These are phyloP conservation scores for Anser brachyrhynchus DNA, from an alignment of 2,113 vertebrate species.

Conservation along the genomic window DNA sequence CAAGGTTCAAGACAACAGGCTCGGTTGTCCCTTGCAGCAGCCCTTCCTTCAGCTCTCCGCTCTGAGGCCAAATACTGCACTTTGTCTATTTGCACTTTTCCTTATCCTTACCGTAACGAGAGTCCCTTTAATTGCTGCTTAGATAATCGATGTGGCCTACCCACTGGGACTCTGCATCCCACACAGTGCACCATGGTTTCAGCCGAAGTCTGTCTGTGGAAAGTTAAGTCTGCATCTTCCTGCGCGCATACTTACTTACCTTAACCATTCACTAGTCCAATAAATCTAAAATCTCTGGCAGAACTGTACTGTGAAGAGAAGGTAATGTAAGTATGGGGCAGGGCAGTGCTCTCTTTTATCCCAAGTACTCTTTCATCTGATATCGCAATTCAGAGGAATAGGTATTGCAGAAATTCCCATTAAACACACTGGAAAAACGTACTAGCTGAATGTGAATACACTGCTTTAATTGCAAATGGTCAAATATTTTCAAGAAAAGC, in stretches of 20 bases:
- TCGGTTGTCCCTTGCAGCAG: neutral
- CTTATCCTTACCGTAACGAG: neutral
- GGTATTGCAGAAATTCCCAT: neutral
- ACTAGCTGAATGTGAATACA: neutral
- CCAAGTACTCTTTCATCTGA: neutral
- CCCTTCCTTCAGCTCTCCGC: neutral
- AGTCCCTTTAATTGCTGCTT: neutral
- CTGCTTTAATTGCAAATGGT: neutral
- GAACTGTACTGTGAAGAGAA: neutral
- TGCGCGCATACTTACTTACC: accelerated
- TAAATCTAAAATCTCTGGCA: neutral
- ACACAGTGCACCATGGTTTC: neutral
- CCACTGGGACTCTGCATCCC: neutral
- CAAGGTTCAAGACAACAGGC: neutral
- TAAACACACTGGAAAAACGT: neutral
- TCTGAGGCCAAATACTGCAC: neutral
- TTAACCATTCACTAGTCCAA: neutral
- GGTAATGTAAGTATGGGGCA: accelerated
- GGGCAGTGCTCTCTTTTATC: neutral
- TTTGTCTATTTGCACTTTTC: neutral
- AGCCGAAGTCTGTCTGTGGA: neutral
- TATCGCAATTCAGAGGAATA: neutral
- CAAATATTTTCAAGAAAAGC: neutral
- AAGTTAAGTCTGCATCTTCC: neutral
- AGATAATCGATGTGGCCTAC: neutral